Evolutionary conservation across 2,888 invertebrate genomes (phyloP).

Genomic region (Polyploca ridens): DNA sequence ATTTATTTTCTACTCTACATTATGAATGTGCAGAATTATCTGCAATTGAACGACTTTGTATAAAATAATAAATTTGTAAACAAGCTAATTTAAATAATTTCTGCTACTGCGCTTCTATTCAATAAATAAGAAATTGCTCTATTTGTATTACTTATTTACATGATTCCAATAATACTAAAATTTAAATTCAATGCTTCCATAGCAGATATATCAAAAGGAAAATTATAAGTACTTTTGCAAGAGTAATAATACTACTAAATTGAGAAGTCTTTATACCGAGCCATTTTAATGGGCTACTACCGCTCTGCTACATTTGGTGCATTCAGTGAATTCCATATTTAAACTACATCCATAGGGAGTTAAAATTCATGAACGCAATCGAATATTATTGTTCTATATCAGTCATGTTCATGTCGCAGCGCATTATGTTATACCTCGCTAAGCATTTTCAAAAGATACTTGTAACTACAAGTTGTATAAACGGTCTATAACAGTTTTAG

Average conservation of each 20-base stretch:
- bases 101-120: too few relatives aligned
- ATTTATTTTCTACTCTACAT: too few relatives aligned
- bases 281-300: background rate
- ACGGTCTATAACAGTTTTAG: too few relatives aligned
- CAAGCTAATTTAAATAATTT: too few relatives aligned
- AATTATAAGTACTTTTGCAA: background rate
- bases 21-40: too few relatives aligned
- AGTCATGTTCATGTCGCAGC: constrained; percentile 30
- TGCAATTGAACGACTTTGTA: too few relatives aligned
- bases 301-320: background rate
- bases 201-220: background rate
- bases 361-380: background rate
- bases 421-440: constrained; percentile 34
- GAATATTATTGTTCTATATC: constrained; percentile 2
- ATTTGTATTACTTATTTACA: too few relatives aligned
- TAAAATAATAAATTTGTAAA: too few relatives aligned
- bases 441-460: constrained; percentile 26
- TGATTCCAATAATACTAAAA: too few relatives aligned
- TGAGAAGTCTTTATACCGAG: background rate
- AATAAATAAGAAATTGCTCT: too few relatives aligned
- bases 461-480: background rate
- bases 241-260: background rate
- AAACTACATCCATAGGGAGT: background rate
- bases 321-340: background rate
- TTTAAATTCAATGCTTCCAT: too few relatives aligned